Percentiles rank a stretch among this genome's conserved stretches.
Conservation (phyloP, 2,113 vertebrate genomes). For the Steatornis caripensis region DNA sequence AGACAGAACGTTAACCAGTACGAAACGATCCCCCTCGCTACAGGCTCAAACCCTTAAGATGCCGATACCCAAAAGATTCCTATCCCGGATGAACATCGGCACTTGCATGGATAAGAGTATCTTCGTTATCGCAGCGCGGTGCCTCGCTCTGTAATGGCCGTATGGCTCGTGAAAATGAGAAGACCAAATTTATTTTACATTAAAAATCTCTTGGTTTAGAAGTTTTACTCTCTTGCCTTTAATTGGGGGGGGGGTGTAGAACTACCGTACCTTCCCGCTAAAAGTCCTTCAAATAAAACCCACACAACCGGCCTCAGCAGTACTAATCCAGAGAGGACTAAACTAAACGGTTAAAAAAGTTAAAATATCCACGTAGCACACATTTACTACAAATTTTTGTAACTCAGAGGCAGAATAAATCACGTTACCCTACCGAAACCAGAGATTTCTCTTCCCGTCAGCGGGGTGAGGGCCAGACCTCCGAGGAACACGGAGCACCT, state of each 20-base stretch:
- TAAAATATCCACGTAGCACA: fast-evolving
- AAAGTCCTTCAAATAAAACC: not conserved
- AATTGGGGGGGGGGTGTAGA: not conserved
- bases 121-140: fast-evolving
- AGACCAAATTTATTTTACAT: too few relatives aligned
- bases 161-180: not conserved
- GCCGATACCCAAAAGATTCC: not conserved
- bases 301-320: not conserved
- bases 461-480: not conserved
- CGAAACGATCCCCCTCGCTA: fast-evolving
- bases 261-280: not conserved
- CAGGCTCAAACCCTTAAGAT: not conserved
- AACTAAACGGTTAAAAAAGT: not conserved
- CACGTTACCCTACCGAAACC: fast-evolving
- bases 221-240: not conserved
- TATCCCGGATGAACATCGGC: not conserved
- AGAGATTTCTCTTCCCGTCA: not conserved
- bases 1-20: fast-evolving
- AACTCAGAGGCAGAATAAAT: not conserved
- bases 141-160: not conserved
- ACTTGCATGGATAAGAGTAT: fast-evolving
- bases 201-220: not conserved
- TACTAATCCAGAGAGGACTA: not conserved
- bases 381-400: not conserved
- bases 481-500: not conserved